These are phyloP conservation scores for Nesoenas mayeri DNA, from an alignment of 2,113 vertebrate species.

Conservation along the genomic window DNA sequence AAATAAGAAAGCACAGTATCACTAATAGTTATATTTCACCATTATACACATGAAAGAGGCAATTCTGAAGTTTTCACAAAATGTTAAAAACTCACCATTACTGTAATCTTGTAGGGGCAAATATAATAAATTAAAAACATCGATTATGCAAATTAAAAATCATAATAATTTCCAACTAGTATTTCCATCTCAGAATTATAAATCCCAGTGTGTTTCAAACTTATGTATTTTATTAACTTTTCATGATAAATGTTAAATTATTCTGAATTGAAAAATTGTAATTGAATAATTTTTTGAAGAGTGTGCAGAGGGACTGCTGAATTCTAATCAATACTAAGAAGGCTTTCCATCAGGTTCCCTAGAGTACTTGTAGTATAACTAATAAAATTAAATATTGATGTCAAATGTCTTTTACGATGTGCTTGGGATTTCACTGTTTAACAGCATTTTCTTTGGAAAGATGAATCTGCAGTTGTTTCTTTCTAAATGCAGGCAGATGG, in stretches of 20 bases:
- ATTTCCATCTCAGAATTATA: not conserved
- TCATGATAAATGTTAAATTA: conserved; percentile 54
- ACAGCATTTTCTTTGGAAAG: conserved; percentile 26
- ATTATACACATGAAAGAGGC: not conserved
- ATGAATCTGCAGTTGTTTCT: not conserved
- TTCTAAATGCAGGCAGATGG: not conserved
- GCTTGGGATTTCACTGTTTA: conserved; percentile 8
- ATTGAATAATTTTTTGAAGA: conserved; percentile 62
- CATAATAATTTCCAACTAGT: not conserved
- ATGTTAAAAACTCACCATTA: not conserved
- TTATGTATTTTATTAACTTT: conserved; percentile 19
- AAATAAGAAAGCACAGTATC: not conserved
- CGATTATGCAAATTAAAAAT: not conserved
- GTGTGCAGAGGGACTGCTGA: conserved; percentile 48
- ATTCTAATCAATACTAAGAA: conserved; percentile 59
- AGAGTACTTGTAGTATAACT: conserved; percentile 65
- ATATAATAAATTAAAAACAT: not conserved
- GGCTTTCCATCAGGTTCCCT: conserved; percentile 47
- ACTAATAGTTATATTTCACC: not conserved
- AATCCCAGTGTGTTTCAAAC: not conserved
- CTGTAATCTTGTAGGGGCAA: not conserved
- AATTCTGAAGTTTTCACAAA: not conserved
- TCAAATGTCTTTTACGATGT: conserved; percentile 58
- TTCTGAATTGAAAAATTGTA: conserved; percentile 60
- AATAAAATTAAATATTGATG: conserved; percentile 76